Evolutionary conservation across 1,140 invertebrate species (phyloP).

Genomic region (Caenorhabditis remanei): DNA sequence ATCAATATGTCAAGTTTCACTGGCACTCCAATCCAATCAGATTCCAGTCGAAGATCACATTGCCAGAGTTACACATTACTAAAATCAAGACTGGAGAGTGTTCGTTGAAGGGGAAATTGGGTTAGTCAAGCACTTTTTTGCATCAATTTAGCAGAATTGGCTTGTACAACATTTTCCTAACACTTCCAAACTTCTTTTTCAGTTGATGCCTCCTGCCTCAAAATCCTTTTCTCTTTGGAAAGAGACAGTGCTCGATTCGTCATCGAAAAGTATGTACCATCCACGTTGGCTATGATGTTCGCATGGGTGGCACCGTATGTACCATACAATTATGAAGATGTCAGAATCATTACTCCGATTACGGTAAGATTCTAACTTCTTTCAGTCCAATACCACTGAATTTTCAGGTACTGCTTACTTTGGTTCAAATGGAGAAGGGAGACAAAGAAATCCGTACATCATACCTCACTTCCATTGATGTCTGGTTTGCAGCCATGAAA

Average conservation of each 20-base stretch:
- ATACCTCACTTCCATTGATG: constrained; percentile 75
- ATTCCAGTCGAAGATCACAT: constrained; percentile 66
- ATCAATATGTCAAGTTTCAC: constrained; percentile 70
- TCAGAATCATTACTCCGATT: constrained; percentile 77
- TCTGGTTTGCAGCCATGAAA: constrained; percentile 77
- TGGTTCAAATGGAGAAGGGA: constrained; percentile 78
- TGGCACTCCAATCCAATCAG: constrained; percentile 71
- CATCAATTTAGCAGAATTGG: too few relatives aligned
- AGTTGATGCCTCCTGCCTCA: constrained; percentile 76
- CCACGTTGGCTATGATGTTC: constrained; percentile 73
- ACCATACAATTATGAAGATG: constrained; percentile 77
- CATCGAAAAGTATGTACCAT: constrained; percentile 76
- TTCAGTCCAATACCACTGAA: neutral
- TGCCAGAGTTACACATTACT: constrained; percentile 74
- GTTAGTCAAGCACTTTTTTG: too few relatives aligned
- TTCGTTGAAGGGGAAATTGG: constrained; percentile 74
- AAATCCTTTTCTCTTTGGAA: constrained; percentile 70
- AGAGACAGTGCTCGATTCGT: constrained; percentile 75
- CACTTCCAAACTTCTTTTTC: neutral
- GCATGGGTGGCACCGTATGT: constrained; percentile 78
- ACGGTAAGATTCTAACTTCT: constrained; percentile 65
- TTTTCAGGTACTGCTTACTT: constrained; percentile 72
- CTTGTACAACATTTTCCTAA: too few relatives aligned
- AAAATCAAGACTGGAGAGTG: constrained; percentile 69
- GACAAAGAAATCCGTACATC: constrained; percentile 74